Evolutionary conservation across 92 coral and sea anemone species (phyloP), one percentile per base, ranked within the genome.

Genomic region (Parazoanthus darwini): DNA sequence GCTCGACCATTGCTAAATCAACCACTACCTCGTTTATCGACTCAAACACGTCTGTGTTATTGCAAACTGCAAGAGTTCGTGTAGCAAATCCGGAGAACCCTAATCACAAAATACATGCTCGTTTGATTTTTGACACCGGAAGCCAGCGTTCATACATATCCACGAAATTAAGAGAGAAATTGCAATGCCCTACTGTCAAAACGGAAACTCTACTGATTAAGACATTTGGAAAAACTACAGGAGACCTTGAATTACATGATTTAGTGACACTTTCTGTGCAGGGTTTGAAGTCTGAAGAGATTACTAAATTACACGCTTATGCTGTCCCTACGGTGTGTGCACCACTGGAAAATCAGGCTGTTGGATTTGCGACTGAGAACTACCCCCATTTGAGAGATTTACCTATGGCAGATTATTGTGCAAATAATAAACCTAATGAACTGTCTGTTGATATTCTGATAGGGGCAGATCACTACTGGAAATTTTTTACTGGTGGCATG

Each of bases 161-260:
- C n/a, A n/a, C n/a, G n/a, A n/a, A n/a, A n/a, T n/a, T n/a, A n/a
- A n/a, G n/a, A n/a, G n/a, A n/a, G n/a, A n/a, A n/a, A n/a, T n/a
- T n/a, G n/a, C n/a, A n/a, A n/a, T n/a, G n/a, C n/a, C 92, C 86
- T 38, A 87, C 87, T 14, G 86, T 78, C 13, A 85, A 78, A 59
- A 87, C 89, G 4, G 89, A 90, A 43, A 76, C 90, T 26, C 82
- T 93, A 74, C 72, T 82, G 39, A 90, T 91, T 37, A 82, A 93
- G 56, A 91, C 94, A 66, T 91, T 89, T 86, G 90, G 88, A 16
- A 54, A 88, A 56, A 88, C 88, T 1, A 80, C 88, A 87, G 91
- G 86, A 74, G 86, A 87, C 38, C 50, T 56, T 4, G 71, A 82
- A 82, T 88, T 65, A 48, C 63, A 81, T 23, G 96, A 93, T 71